These are phyloP conservation scores for Oryzias celebensis DNA, from an alignment of 2,113 vertebrate genomes.

Conservation along the genomic window DNA sequence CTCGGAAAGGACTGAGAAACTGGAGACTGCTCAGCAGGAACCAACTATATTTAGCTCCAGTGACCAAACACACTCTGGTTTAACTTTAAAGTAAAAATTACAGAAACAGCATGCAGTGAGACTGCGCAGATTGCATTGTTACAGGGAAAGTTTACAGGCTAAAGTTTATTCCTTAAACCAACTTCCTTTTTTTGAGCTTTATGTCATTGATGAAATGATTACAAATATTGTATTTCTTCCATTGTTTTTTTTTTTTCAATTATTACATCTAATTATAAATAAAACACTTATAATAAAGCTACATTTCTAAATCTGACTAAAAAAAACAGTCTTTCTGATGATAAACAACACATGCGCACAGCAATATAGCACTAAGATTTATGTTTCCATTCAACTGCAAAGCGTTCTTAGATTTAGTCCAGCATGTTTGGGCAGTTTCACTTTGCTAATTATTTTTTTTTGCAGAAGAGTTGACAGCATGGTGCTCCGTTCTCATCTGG, in stretches of 20 bases:
- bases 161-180: too few relatives aligned
- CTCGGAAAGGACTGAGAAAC: slow-evolving; percentile 75
- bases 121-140: slow-evolving; percentile 42
- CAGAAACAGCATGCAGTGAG: slow-evolving; percentile 72
- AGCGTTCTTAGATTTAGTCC: slow-evolving; percentile 63
- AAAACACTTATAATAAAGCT: slow-evolving; percentile 1
- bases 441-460: slow-evolving; percentile 77
- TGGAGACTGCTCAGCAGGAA: slow-evolving; percentile 67
- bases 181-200: too few relatives aligned
- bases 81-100: slow-evolving; percentile 79
- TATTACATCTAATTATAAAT: neutral
- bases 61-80: slow-evolving; percentile 68
- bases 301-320: neutral
- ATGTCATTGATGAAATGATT: neutral
- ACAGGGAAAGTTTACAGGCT: slow-evolving; percentile 8
- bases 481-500: slow-evolving; percentile 52
- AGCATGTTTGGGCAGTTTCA: slow-evolving; percentile 68
- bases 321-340: neutral
- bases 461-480: slow-evolving; percentile 69
- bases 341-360: neutral
- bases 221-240: neutral
- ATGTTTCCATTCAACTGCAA: slow-evolving; percentile 53
- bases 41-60: slow-evolving; percentile 68
- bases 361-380: slow-evolving; percentile 28
- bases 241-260: neutral